Evolutionary conservation across 2,113 vertebrate genomes (phyloP).

Genomic region (Xiphias gladius): DNA sequence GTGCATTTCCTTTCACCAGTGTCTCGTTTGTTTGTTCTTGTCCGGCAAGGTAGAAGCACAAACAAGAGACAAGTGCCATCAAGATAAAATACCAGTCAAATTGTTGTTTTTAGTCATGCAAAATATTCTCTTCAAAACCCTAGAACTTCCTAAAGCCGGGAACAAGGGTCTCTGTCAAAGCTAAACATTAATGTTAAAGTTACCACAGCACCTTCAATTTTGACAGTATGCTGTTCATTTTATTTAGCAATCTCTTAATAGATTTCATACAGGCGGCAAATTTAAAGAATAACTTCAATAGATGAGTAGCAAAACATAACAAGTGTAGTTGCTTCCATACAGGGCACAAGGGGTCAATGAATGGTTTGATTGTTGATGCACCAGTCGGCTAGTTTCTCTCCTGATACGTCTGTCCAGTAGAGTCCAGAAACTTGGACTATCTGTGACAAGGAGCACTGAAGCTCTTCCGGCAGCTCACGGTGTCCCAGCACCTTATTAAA

Average conservation of each 20-base stretch:
- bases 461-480: too few relatives aligned
- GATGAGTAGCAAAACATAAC: neutral
- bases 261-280: neutral
- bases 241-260: neutral
- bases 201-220: neutral
- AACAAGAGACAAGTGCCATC: too few relatives aligned
- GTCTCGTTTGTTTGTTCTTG: conserved; percentile 1
- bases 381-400: neutral
- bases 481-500: too few relatives aligned
- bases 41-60: neutral
- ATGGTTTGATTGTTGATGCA: too few relatives aligned
- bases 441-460: too few relatives aligned
- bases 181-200: neutral
- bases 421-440: too few relatives aligned
- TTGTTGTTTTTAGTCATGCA: conserved; percentile 8
- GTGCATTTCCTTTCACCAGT: neutral
- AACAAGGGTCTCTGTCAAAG: neutral
- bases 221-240: neutral
- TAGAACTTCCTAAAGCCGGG: neutral
- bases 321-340: neutral
- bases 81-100: neutral
- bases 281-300: neutral
- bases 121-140: conserved; percentile 10
- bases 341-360: neutral
- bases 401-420: too few relatives aligned